A percentile compares a stretch with the other conserved stretches of the same genome.
phyloP scores from a whole-genome alignment of 2,113 vertebrate genomes.

The Orientallactaga bullata region DNA sequence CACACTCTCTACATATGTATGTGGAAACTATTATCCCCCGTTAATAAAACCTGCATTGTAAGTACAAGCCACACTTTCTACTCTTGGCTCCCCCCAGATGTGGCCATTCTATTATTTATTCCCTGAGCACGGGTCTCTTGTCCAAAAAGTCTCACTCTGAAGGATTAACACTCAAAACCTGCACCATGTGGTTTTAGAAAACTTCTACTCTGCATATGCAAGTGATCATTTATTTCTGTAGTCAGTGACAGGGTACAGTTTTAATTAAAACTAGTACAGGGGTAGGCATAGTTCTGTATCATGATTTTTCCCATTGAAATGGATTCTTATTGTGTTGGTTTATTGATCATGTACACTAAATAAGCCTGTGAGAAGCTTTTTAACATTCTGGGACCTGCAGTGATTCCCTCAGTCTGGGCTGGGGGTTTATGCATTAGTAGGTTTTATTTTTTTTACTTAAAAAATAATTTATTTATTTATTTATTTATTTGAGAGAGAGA shows the following conservation, averaged over 20 bases:
- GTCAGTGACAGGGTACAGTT: not conserved
- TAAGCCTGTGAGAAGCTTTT: not conserved
- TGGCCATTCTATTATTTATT: slow-evolving; percentile 32
- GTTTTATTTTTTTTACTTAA: too few relatives aligned
- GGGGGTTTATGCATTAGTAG: too few relatives aligned
- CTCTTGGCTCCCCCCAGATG: not conserved
- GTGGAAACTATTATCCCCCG: not conserved
- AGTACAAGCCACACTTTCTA: not conserved
- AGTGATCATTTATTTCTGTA: slow-evolving; percentile 25
- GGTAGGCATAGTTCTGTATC: not conserved
- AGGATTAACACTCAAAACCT: not conserved
- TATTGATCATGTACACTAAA: not conserved
- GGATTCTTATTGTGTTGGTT: slow-evolving; percentile 11
- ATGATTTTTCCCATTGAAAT: not conserved
- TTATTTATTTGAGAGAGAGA: too few relatives aligned
- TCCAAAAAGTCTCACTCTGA: not conserved
- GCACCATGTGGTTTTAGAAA: slow-evolving; percentile 8
- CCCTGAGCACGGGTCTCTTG: not conserved
- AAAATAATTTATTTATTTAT: too few relatives aligned
- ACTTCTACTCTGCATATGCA: not conserved
- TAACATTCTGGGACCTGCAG: not conserved
- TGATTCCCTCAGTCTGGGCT: not conserved
- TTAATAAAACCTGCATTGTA: slow-evolving; percentile 23
- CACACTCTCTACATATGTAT: not conserved
- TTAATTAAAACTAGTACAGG: slow-evolving; percentile 13